A percentile compares a stretch with the other conserved stretches of the same genome.
Evolutionary conservation across 2,113 vertebrate species (phyloP).

Genomic region (Anolis sagrei): DNA sequence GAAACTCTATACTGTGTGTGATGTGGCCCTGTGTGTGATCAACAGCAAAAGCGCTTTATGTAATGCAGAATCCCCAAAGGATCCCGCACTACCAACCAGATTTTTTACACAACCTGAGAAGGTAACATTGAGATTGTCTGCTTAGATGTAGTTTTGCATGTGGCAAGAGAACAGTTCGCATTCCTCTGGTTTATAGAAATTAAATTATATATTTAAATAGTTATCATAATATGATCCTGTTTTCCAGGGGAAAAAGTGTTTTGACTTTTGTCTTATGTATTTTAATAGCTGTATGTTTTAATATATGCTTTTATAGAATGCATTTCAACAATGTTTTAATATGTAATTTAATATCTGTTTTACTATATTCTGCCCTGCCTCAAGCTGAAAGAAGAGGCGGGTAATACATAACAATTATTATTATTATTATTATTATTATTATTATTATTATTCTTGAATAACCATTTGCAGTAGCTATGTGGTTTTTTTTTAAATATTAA

Average conservation of each 20-base stretch:
- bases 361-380: too few relatives aligned
- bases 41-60: conserved; percentile 97
- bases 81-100: conserved; percentile 91
- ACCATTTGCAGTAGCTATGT: not conserved
- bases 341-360: too few relatives aligned
- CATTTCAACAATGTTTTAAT: too few relatives aligned
- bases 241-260: accelerated
- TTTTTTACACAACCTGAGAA: conserved; percentile 97
- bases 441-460: too few relatives aligned
- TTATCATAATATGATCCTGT: not conserved
- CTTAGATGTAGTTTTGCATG: not conserved
- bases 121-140: conserved; percentile 72
- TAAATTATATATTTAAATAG: not conserved
- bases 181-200: not conserved
- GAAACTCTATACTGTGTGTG: conserved; percentile 99
- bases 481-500: conserved; percentile 5
- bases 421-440: too few relatives aligned
- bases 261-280: conserved; percentile 15
- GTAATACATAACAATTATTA: too few relatives aligned
- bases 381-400: too few relatives aligned
- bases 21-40: conserved; percentile 96
- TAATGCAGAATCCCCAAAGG: conserved; percentile 94
- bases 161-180: not conserved
- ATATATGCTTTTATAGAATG: too few relatives aligned
- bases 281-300: too few relatives aligned